Percentiles rank a stretch among this genome's conserved stretches.
phyloP scores from a whole-genome alignment of 1,140 invertebrate species.

The Chironomus striatipennis region DNA sequence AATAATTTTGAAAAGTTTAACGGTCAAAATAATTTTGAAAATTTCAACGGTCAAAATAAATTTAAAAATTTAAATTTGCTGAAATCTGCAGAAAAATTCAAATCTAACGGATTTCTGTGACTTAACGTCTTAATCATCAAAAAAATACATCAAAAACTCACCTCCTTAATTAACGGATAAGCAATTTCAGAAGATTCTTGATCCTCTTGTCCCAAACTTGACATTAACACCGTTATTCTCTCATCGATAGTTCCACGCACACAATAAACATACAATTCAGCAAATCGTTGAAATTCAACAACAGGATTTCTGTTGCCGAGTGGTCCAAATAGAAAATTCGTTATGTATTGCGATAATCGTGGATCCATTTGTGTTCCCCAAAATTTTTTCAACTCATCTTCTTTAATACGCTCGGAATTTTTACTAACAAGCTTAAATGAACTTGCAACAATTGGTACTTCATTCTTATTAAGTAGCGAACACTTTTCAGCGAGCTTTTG shows the following conservation, averaged over 20 bases:
- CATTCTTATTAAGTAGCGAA: conserved; percentile 48
- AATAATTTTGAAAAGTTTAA: too few relatives aligned
- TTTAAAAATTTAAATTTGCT: too few relatives aligned
- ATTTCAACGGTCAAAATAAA: too few relatives aligned
- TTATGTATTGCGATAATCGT: conserved; percentile 47
- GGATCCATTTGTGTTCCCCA: conserved; percentile 52
- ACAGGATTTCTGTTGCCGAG: conserved; percentile 41
- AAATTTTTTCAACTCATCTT: conserved; percentile 55
- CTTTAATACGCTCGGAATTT: conserved; percentile 50
- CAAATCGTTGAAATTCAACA: conserved; percentile 49
- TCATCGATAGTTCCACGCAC: conserved; percentile 50
- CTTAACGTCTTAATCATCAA: background rate
- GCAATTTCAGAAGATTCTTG: conserved; percentile 45
- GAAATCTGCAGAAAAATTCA: too few relatives aligned
- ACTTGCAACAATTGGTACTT: conserved; percentile 49
- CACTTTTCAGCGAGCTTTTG: conserved; percentile 53
- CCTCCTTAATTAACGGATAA: conserved; percentile 50
- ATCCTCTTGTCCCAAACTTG: conserved; percentile 45
- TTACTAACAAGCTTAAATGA: conserved; percentile 49
- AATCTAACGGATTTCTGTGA: too few relatives aligned
- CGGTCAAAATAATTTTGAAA: too few relatives aligned
- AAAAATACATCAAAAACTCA: conserved; percentile 29
- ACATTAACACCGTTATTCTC: conserved; percentile 45
- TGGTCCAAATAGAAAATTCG: conserved; percentile 49
- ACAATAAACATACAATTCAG: conserved; percentile 51